Evolutionary conservation across 2,797 vertebrate genomes (phyloP), one percentile per base, ranked within the genome.

Genomic region (Sebastes ruberrimus): DNA sequence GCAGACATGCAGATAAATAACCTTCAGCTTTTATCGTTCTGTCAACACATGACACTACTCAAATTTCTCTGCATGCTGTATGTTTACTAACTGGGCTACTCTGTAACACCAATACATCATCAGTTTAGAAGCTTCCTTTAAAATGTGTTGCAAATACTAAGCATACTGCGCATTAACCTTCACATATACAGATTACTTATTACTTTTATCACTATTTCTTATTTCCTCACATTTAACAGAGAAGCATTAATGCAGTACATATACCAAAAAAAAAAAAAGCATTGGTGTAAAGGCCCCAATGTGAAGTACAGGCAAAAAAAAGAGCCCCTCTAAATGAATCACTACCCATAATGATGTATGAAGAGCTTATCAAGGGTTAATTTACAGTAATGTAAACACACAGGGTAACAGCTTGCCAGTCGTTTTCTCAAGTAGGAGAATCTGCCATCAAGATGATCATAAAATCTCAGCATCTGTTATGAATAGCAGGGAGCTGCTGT

Each of bases 391-490:
- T 82, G 89, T 87, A 82, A 90, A 90, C 87, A 88, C 76, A 65
- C 64, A 46, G 74, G 76, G 86, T 82, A 90, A 92, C 88, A 90
- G 90, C 88, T 87, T 91, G 90, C 86, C 86, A 75, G 78, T 70
- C 56, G 52, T 83, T 90, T 83, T 82, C 85, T 89, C 76, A 70
- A 88, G 84, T 78, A 88, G 77, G 76, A 86, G 90, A 86, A 91
- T 90, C 80, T 90, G 86, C 76, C 70, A 84, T 81, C 63, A 84
- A 86, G 83, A 90, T 57, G 83, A 81, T 90, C 85, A 71, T 92
- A 89, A 90, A 93, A 74, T 63, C 82, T 33, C 86, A 82, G 83
- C 91, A 91, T 90, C 92, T 93, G 90, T 74, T 92, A 22, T 55
- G 84, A 86, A 68, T 73, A 75, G 81, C 83, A 65, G 84, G 52